A percentile compares a stretch with the other conserved stretches of the same genome.
phyloP scores from a whole-genome alignment of 2,797 vertebrate genomes.

The Hoplostethus atlanticus region DNA sequence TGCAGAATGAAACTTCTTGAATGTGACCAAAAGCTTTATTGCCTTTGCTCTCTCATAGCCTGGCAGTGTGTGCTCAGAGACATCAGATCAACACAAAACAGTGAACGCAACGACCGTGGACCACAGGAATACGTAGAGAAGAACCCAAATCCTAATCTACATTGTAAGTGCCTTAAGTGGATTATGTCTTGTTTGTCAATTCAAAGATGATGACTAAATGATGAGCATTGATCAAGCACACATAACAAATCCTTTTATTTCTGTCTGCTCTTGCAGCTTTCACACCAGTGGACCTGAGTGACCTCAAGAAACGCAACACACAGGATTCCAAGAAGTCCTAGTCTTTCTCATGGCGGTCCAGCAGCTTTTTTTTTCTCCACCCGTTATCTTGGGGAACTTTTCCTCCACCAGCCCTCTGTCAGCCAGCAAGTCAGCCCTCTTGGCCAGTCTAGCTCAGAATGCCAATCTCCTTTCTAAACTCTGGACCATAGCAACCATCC shows the following conservation, averaged over 20 bases:
- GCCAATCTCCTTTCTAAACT: slow-evolving; percentile 70
- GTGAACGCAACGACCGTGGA: slow-evolving; percentile 92
- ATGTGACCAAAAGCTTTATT: slow-evolving; percentile 15
- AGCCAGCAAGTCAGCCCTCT: slow-evolving; percentile 76
- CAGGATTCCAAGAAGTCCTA: slow-evolving; percentile 98
- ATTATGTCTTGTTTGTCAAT: not conserved
- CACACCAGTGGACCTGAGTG: slow-evolving; percentile 95
- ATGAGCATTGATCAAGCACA: not conserved
- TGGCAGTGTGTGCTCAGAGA: slow-evolving; percentile 98
- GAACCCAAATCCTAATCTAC: slow-evolving; percentile 94
- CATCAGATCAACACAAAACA: slow-evolving; percentile 91
- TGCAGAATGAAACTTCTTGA: not conserved
- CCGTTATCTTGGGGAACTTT: slow-evolving; percentile 78
- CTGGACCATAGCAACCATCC: slow-evolving; percentile 62
- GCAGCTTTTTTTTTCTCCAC: slow-evolving; percentile 65
- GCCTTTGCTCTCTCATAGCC: slow-evolving; percentile 78
- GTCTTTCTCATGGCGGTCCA: slow-evolving; percentile 66
- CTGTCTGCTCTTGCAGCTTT: slow-evolving; percentile 86
- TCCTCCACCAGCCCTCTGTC: slow-evolving; percentile 74
- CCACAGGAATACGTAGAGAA: slow-evolving; percentile 99
- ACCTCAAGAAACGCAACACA: slow-evolving; percentile 94
- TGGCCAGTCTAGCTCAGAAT: slow-evolving; percentile 73
- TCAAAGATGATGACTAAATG: not conserved
- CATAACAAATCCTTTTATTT: slow-evolving; percentile 17
- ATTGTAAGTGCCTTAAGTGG: slow-evolving; percentile 87